Evolutionary conservation across 2,888 invertebrate genomes (phyloP).

Genomic region (Drosophila birchii): DNA sequence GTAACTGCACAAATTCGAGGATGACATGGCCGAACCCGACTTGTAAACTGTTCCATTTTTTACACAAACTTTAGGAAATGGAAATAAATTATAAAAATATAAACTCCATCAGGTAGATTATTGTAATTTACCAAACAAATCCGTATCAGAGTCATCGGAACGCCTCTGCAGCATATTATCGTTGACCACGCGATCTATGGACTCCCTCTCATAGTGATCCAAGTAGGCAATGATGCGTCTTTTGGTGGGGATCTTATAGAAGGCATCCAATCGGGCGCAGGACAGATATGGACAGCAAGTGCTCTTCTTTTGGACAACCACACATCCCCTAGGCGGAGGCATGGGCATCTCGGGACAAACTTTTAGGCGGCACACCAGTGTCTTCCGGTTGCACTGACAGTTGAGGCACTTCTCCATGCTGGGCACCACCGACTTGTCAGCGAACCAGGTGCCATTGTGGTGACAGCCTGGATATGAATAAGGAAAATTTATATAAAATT

Average conservation of each 20-base stretch:
- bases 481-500: background rate
- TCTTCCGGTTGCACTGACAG: conserved; percentile 90
- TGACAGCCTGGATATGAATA: conserved; percentile 87
- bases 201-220: conserved; percentile 83
- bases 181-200: conserved; percentile 83
- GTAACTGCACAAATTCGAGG: conserved; percentile 92
- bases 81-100: background rate
- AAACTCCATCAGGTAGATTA: accelerated
- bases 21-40: conserved; percentile 90
- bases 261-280: conserved; percentile 87
- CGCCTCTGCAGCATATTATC: conserved; percentile 82
- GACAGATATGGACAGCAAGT: conserved; percentile 92
- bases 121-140: conserved; percentile 72
- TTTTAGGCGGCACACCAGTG: conserved; percentile 90
- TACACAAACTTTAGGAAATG: conserved; percentile 75
- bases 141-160: conserved; percentile 83
- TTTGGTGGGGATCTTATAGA: conserved; percentile 81
- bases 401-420: conserved; percentile 91
- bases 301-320: conserved; percentile 88
- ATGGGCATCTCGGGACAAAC: conserved; percentile 91
- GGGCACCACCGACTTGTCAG: conserved; percentile 88
- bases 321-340: conserved; percentile 91
- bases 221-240: conserved; percentile 83
- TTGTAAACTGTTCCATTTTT: conserved; percentile 84
- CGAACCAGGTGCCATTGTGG: conserved; percentile 89